Percentiles rank a stretch among this genome's conserved stretches.
Evolutionary conservation across 92 coral and sea anemone species (phyloP).

Genomic region (Phenganax subtilis): DNA sequence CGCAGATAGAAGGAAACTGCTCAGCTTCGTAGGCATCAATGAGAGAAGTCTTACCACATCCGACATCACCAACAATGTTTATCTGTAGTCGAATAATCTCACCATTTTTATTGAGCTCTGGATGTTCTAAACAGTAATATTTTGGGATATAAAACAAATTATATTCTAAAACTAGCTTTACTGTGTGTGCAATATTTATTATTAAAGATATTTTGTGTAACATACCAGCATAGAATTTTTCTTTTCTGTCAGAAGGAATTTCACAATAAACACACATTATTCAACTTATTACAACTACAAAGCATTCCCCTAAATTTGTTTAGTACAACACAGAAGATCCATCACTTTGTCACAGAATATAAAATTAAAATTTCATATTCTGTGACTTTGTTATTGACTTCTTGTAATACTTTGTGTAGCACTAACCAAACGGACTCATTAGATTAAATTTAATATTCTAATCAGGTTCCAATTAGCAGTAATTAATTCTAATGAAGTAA

Average conservation of each 20-base stretch:
- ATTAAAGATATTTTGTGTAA: background rate
- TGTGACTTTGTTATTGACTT: no score
- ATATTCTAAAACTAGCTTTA: no score
- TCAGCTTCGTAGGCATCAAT: background rate
- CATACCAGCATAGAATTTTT: background rate
- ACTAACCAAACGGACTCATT: no score
- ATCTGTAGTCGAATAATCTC: background rate
- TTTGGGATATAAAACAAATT: no score
- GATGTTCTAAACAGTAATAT: background rate
- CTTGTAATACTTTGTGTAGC: no score
- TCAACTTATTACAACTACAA: no score
- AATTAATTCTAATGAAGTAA: background rate
- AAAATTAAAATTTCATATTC: no score
- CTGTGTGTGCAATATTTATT: no score
- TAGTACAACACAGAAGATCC: no score
- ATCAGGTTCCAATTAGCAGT: background rate
- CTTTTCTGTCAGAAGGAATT: background rate
- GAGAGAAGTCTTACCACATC: conserved; percentile 2
- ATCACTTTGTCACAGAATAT: no score
- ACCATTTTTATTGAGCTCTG: background rate
- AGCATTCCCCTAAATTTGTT: no score
- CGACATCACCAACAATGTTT: background rate
- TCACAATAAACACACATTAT: conserved; percentile 6
- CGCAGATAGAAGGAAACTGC: background rate
- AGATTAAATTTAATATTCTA: no score